Conservation (phyloP, 2,797 vertebrate species). For the Protosalanx chinensis region DNA sequence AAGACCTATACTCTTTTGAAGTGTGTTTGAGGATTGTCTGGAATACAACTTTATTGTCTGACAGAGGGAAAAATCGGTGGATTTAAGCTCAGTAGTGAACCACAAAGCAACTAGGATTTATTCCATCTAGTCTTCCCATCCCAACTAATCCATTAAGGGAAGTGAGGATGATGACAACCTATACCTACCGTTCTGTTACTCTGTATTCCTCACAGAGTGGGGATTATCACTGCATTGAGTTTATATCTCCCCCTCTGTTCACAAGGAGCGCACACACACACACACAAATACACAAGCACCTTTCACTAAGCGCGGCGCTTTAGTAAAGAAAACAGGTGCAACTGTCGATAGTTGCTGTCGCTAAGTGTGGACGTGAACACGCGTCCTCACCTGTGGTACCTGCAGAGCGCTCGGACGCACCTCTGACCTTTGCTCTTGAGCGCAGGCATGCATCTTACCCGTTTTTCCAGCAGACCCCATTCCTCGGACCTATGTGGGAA, state of each 20-base stretch:
- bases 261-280: background rate
- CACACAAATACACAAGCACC: background rate
- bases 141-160: too few relatives aligned
- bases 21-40: background rate
- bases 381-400: background rate
- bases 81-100: slow-evolving; percentile 10
- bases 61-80: background rate
- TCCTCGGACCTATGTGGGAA: slow-evolving; percentile 34
- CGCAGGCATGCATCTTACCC: background rate
- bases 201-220: too few relatives aligned
- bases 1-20: background rate
- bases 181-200: too few relatives aligned
- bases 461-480: slow-evolving; percentile 34
- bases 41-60: background rate
- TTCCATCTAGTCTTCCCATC: too few relatives aligned
- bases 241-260: too few relatives aligned
- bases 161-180: too few relatives aligned
- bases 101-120: slow-evolving; percentile 24
- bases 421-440: background rate
- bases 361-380: too few relatives aligned
- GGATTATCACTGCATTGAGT: too few relatives aligned
- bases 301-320: too few relatives aligned
- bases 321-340: slow-evolving; percentile 12
- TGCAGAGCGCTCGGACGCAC: background rate
- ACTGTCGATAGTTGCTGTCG: background rate